Evolutionary conservation across 2,113 vertebrate species (phyloP).

Genomic region (Cheirogaleus medius): DNA sequence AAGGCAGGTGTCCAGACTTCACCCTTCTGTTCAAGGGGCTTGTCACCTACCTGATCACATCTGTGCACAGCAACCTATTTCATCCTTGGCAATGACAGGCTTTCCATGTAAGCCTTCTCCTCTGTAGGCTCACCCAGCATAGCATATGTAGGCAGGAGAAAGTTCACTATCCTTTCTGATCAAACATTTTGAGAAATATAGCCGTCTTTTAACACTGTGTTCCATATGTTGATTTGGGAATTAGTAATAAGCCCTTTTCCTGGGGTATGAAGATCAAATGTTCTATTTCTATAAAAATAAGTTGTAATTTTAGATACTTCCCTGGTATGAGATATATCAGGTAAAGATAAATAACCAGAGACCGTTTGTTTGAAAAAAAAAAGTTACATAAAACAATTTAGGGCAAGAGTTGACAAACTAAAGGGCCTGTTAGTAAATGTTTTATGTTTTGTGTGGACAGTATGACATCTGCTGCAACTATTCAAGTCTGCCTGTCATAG

Average conservation of each 20-base stretch:
- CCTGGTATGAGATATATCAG: background rate
- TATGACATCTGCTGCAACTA: background rate
- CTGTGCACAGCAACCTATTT: background rate
- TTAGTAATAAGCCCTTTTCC: background rate
- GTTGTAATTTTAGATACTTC: background rate
- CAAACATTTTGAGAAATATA: background rate
- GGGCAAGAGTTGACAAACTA: background rate
- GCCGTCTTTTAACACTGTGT: background rate
- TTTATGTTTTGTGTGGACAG: background rate
- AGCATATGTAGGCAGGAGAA: background rate
- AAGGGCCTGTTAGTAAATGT: background rate
- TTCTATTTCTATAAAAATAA: constrained; percentile 20
- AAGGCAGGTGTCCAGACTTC: background rate
- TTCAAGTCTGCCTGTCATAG: background rate
- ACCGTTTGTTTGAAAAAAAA: background rate
- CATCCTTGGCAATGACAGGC: background rate
- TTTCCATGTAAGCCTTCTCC: background rate
- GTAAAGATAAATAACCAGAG: background rate
- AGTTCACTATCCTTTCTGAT: background rate
- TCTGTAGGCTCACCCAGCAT: background rate
- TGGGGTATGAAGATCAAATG: background rate
- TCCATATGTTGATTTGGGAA: background rate
- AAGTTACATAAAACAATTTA: background rate
- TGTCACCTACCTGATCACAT: background rate
- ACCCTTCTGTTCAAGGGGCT: background rate